Evolutionary conservation across 1,140 invertebrate genomes (phyloP), one percentile per base, ranked within the genome.

Genomic region (Drosophila novamexicana): DNA sequence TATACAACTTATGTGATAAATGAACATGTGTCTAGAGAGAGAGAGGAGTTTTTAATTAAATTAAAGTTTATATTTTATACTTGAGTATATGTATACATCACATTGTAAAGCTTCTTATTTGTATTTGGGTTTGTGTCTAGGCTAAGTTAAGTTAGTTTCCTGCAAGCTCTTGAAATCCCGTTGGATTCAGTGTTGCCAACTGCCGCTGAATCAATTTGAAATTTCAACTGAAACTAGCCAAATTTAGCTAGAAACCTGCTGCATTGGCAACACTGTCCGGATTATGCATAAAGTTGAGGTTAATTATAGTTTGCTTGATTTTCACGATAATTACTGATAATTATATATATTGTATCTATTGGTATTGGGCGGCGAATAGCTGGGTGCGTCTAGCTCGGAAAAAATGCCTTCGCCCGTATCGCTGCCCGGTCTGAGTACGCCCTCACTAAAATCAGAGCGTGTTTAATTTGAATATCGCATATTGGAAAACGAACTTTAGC

Each of bases 1-100:
- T 59, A 68, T 68, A 68, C 36, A 54, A 61, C 47, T 71, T 70
- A 75, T 71, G 73, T 71, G 73, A 75, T 75, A 71, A 71, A 57
- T 75, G 61, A 59, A 64, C 53, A 65, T 61, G 73, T 75, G 72
- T 74, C 16, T 3, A 44, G 16, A 44, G 16, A 44, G 42, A 44
- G 16, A 14, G 5, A 16, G 7, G 16, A 40, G 4, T 75, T 47
- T 71, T 71, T 52, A 64, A 61, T 57, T 57, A 73, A 73, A 69
- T 56, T 69, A 69, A 74, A 73, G 16, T 67, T 73, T 57, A 61
- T 53, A 54, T 67, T 61, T 73, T 59, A 68, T 73, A 71, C n/a
- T 14, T 37, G 18, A 45, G 8, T 61, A 47, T 7, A 40, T 49
- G 22, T 29, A 44, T 9, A 16, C 14, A 6, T 18, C 39, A 29